Evolutionary conservation across 2,888 invertebrate genomes (phyloP), one percentile per base, ranked within the genome.

Genomic region (Hetaerina titia): DNA sequence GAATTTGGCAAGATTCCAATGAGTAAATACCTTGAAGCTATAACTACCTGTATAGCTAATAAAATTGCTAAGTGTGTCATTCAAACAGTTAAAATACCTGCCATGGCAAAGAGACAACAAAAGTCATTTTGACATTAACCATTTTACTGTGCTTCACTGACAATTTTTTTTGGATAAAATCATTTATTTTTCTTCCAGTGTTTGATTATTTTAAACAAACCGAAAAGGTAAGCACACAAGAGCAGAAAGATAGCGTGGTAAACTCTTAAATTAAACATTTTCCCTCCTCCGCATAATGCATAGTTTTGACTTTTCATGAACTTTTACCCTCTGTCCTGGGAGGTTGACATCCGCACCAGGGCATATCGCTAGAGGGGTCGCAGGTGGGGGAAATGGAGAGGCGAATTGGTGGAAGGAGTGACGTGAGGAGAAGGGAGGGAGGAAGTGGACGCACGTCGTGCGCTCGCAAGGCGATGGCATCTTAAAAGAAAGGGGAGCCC

Each of bases 271-370:
- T 9, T 31, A 31, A 19, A 45, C n/a, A 22, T 89, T 89, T 58
- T n/a, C 45, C 89, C 56, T 15, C 57, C n/a, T 58, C 45, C 57
- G 89, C 56, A 89, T 89, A n/a, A 13, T 9, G 13, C n/a, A 22
- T 2, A n/a, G 57, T 11, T 89, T 81, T 9, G 57, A 4, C 0
- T 88, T 56, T 45, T 22, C n/a, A 57, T 25, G 69, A 92, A 64
- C 92, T 69, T 81, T 92, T 69, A 45, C 90, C 90, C 90, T 64
- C 69, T 56, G 56, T 45, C 63, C 45, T n/a, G 57, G 19, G 57
- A 57, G 89, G 89, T 11, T 92, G 92, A 69, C 63, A 22, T 92
- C 25, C 45, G 22, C 22, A 45, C 45, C 45, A 25, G 92, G 92
- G 56, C 92, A 92, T 45, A 90, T 64, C 45, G 90, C 89, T 17